phyloP scores from a whole-genome alignment of 2,797 vertebrate species.

The Anabas testudineus region DNA sequence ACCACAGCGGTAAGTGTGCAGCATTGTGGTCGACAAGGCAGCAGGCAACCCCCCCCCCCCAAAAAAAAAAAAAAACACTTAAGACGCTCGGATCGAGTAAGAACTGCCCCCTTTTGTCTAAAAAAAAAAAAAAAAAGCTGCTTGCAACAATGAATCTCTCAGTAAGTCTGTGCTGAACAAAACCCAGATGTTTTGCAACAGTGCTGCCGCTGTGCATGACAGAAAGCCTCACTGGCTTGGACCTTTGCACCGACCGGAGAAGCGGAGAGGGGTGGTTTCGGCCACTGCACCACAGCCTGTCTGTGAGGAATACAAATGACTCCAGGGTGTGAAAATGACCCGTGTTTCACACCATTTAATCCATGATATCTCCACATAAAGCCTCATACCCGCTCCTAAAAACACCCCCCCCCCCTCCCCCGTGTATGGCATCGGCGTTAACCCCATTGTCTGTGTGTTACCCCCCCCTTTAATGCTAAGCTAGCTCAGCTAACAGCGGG shows the following conservation, averaged over 20 bases:
- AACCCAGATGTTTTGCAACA: slow-evolving; percentile 38
- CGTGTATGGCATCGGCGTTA: slow-evolving; percentile 37
- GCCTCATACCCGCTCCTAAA: neutral
- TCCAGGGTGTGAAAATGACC: slow-evolving; percentile 44
- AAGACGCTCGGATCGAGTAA: slow-evolving; percentile 34
- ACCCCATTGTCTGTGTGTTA: slow-evolving; percentile 75
- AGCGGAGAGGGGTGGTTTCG: slow-evolving; percentile 67
- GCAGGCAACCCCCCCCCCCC: slow-evolving; percentile 18
- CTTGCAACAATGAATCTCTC: slow-evolving; percentile 22
- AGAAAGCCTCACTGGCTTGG: slow-evolving; percentile 52
- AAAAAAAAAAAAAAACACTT: no score
- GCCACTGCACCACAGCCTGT: slow-evolving; percentile 80
- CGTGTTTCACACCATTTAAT: neutral
- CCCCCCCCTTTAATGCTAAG: slow-evolving; percentile 78
- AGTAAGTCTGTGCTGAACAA: slow-evolving; percentile 28
- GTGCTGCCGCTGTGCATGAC: slow-evolving; percentile 31
- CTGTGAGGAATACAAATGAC: slow-evolving; percentile 81
- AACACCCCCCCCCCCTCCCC: slow-evolving; percentile 46
- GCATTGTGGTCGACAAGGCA: slow-evolving; percentile 49
- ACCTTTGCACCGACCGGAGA: slow-evolving; percentile 73
- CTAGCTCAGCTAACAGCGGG: slow-evolving; percentile 77
- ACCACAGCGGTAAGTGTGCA: neutral
- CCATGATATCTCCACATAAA: neutral
- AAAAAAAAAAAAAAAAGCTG: neutral
- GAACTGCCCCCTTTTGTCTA: slow-evolving; percentile 45